Conservation (phyloP, 2,888 invertebrate species). For the Melanchra persicariae region DNA sequence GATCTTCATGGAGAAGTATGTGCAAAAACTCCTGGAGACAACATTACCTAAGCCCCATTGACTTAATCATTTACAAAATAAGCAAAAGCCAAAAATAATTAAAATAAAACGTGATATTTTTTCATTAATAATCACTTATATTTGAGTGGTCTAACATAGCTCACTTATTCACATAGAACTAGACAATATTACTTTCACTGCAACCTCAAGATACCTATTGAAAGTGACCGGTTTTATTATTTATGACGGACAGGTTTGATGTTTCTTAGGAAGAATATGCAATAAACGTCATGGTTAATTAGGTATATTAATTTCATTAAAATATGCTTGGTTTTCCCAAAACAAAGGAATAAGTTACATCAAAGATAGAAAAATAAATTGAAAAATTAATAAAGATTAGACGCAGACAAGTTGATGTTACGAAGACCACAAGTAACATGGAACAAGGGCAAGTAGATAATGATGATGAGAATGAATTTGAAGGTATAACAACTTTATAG, state of each 20-base stretch:
- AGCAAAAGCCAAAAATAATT: not conserved
- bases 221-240: slow-evolving; percentile 26
- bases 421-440: not conserved
- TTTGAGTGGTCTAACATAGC: too few relatives aligned
- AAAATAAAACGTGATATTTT: not conserved
- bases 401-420: too few relatives aligned
- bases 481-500: not conserved
- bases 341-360: not conserved
- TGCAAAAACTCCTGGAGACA: too few relatives aligned
- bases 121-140: too few relatives aligned
- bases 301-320: not conserved
- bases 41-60: too few relatives aligned
- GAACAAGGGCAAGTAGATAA: not conserved
- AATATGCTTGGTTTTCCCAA: not conserved
- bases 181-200: slow-evolving; percentile 46
- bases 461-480: not conserved
- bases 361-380: not conserved
- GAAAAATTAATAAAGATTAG: too few relatives aligned
- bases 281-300: not conserved
- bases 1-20: too few relatives aligned
- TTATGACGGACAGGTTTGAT: slow-evolving; percentile 20
- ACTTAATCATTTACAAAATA: too few relatives aligned
- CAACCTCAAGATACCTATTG: slow-evolving; percentile 24
- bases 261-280: not conserved
- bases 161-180: slow-evolving; percentile 3